Evolutionary conservation across 2,888 invertebrate genomes (phyloP), one percentile per base, ranked within the genome.

Genomic region (Balanococcus diminutus): DNA sequence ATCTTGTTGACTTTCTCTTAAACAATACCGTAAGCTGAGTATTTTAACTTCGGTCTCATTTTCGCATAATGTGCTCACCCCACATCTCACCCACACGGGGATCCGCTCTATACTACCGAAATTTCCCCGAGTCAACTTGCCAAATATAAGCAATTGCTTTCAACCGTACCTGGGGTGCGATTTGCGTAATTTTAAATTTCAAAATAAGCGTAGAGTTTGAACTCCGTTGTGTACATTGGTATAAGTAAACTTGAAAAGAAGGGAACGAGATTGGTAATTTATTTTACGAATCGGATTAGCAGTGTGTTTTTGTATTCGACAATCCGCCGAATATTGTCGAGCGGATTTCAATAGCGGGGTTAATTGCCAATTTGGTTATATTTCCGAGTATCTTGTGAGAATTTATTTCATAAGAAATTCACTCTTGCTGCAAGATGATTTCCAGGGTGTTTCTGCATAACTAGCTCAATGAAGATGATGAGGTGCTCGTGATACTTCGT

Each of bases 1-100:
- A 22, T 56, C 56, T 56, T 67, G 67, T 67, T 67, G 67, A 67
- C 67, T 67, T 67, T 67, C 67, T 31, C 56, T 56, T 56, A 28
- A 67, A 67, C 67, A 67, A 67, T 67, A 67, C 28, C 67, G 28
- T 28, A 22, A 19, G 56, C 56, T 19, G 8, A 56, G 67, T 67
- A 67, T 67, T 67, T 67, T 31, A 67, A 67, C 67, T 67, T 67
- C 67, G 67, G 67, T 67, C 67, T 67, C 67, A 67, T 67, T 67
- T 67, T 67, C 67, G 67, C 28, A 67, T 67, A 67, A 67, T 67
- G 67, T 67, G 28, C 67, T 28, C 67, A n/a, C 16, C 11, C 5
- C 22, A 14, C 56, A n/a, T 51, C 51, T 51, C 51, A 51, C n/a
- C 22, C 8, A 36, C 36, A 8, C 36, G 36, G 4, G 5, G 36